phyloP scores from a whole-genome alignment of 2,797 vertebrate genomes.

The Chrosomus eos region DNA sequence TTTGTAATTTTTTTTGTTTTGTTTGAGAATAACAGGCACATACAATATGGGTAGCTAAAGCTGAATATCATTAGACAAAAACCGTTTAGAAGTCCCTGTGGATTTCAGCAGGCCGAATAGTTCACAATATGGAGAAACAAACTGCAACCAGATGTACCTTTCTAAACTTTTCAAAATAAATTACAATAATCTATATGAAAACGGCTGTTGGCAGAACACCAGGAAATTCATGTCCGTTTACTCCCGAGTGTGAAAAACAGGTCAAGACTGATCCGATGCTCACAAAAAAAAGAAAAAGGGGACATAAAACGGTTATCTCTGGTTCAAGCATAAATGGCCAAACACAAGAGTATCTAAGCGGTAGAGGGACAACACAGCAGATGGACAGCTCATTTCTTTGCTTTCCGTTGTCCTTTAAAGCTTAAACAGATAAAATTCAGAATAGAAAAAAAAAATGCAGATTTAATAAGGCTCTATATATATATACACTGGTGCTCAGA shows the following conservation, averaged over 20 bases:
- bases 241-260: constrained; percentile 34
- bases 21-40: constrained; percentile 55
- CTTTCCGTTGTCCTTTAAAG: constrained; percentile 13
- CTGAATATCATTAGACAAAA: constrained; percentile 47
- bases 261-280: constrained; percentile 16
- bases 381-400: not conserved
- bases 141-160: constrained; percentile 32
- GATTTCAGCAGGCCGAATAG: constrained; percentile 8
- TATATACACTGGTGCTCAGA: not conserved
- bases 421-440: constrained; percentile 9
- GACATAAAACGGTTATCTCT: constrained; percentile 17
- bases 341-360: constrained; percentile 25
- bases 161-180: constrained; percentile 47
- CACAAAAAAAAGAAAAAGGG: not conserved
- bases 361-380: not conserved
- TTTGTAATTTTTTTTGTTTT: constrained; percentile 19
- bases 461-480: constrained; percentile 52
- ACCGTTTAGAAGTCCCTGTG: constrained; percentile 13
- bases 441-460: not conserved
- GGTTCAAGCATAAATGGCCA: constrained; percentile 28
- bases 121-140: constrained; percentile 44
- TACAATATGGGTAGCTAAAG: constrained; percentile 51
- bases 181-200: constrained; percentile 22
- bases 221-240: constrained; percentile 21
- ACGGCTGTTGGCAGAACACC: not conserved